Base-by-base conservation (phyloP, 2,113 vertebrate genomes). In the Myodes glareolus region DNA sequence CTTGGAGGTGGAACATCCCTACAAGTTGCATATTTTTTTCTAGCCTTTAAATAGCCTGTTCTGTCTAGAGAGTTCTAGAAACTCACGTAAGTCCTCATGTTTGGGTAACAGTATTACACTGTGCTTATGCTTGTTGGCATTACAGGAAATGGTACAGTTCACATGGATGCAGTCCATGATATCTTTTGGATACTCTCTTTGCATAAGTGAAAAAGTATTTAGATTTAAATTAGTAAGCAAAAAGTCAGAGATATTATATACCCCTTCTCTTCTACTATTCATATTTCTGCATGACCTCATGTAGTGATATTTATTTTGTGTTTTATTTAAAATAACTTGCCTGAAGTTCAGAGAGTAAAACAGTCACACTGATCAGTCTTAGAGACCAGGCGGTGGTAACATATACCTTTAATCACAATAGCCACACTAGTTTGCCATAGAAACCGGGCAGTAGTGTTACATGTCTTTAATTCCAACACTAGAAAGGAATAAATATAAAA, bases 1-100 rank as follows among this genome's bases (percentile, higher is more conserved):
- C 0, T 0, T 0, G 13, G 13, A 1, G 73, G 14, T n/a, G 10
- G 5, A 90, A 17, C 45, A 86, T 7, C 13, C 31, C 2, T 58
- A 5, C 0, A 61, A 33, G 1, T 7, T 68, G 14, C 2, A 72
- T 21, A n/a, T 39, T 9, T 14, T 31, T 88, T 85, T 23, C 19
- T 45, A 58, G 5, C 16, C 61, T 2, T 3, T 29, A 21, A 61
- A 84, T 19, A 12, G 27, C 23, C 27, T 65, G 33, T 8, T 81
- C 25, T 65, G 13, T 65, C 29, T 47, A 86, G 63, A 86, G 31
- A 23, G 25, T 9, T 85, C 82, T 52, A 70, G 31, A 93, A 70
- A 77, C 14, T 3, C 21, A 47, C 45, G 45, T 55, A 27, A 52
- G 75, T 21, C 42, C 42, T 73, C 2, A 1, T 63, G 52, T 85